phyloP scores from a whole-genome alignment of 1,140 invertebrate genomes.

The Ctenoplectra terminalis region DNA sequence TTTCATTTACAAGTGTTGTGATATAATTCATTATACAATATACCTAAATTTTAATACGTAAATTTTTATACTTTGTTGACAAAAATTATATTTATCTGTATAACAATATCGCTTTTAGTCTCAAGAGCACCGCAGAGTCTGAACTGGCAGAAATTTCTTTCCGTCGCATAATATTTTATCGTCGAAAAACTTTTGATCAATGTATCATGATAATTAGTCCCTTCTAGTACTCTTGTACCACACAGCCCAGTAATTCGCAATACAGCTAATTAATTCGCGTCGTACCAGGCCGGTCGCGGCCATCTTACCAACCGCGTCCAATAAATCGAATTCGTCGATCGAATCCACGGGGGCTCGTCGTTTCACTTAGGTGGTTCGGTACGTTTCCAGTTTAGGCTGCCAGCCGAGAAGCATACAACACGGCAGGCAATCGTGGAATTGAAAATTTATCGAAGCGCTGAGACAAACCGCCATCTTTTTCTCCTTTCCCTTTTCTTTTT shows the following conservation, averaged over 20 bases:
- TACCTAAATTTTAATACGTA: too few species aligned
- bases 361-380: background rate
- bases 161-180: too few species aligned
- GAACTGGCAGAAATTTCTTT: too few species aligned
- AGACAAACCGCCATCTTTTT: background rate
- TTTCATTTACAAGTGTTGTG: too few species aligned
- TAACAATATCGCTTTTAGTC: too few species aligned
- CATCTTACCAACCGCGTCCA: background rate
- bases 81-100: too few species aligned
- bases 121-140: too few species aligned
- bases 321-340: constrained; percentile 40
- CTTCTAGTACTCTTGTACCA: background rate
- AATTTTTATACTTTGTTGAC: too few species aligned
- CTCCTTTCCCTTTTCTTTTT: background rate
- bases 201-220: constrained; percentile 27
- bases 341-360: constrained; percentile 4
- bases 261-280: constrained; percentile 46
- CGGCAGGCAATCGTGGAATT: constrained; percentile 29
- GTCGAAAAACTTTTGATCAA: too few species aligned
- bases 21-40: too few species aligned
- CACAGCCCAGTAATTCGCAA: constrained; percentile 14
- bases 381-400: constrained; percentile 18
- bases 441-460: constrained; percentile 25
- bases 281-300: background rate
- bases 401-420: background rate